Percentiles rank a stretch among this genome's conserved stretches.
phyloP scores from a whole-genome alignment of 2,888 invertebrate genomes.

The Laspeyria flexula region DNA sequence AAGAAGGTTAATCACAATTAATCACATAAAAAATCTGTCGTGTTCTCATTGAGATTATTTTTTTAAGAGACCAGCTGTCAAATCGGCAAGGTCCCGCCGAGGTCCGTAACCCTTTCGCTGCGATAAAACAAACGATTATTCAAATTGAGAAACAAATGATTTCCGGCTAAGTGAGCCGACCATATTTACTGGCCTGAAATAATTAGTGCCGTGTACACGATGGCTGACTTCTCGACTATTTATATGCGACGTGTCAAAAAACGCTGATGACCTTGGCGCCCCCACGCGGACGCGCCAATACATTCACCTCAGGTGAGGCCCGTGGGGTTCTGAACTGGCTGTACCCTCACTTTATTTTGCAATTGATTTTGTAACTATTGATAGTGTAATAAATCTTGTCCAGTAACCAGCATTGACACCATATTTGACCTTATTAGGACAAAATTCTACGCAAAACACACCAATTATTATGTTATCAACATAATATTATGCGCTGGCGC shows the following conservation, averaged over 20 bases:
- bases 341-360: constrained; percentile 52
- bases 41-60: constrained; percentile 22
- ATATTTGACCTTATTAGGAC: too few relatives aligned
- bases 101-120: constrained; percentile 70
- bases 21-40: constrained; percentile 23
- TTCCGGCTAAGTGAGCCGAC: constrained; percentile 69
- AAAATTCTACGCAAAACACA: too few relatives aligned
- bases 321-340: constrained; percentile 57
- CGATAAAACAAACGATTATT: constrained; percentile 68
- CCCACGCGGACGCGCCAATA: constrained; percentile 77
- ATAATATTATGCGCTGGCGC: too few relatives aligned
- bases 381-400: constrained; percentile 8
- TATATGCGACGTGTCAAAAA: constrained; percentile 83
- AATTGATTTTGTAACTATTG: constrained; percentile 41
- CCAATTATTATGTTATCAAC: too few relatives aligned
- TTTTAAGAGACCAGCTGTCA: constrained; percentile 38
- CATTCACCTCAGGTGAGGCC: constrained; percentile 84
- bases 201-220: constrained; percentile 63
- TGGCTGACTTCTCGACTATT: constrained; percentile 72
- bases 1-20: constrained; percentile 10
- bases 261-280: constrained; percentile 83
- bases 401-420: too few relatives aligned
- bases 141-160: constrained; percentile 76
- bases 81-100: constrained; percentile 54
- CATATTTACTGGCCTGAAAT: constrained; percentile 65